Evolutionary conservation across 53 echinoderm and acorn worm genomes (phyloP).

Genomic region (Hippasteria phrygiana): DNA sequence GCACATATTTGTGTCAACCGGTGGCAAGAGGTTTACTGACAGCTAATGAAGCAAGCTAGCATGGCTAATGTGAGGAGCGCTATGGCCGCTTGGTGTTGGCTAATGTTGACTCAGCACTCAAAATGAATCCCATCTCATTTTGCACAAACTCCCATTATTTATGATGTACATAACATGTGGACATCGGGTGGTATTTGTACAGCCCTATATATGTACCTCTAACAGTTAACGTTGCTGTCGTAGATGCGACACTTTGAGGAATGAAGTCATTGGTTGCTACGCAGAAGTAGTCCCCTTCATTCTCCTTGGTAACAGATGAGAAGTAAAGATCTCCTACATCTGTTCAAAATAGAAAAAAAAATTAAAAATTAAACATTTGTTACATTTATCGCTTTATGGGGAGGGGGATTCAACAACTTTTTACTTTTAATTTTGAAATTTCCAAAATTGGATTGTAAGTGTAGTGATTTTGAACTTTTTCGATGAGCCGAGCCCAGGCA

Average conservation of each 20-base stretch:
- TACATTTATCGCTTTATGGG: neutral
- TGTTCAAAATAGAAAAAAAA: conserved; percentile 33
- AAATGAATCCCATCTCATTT: no score
- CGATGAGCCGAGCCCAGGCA: no score
- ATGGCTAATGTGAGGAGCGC: no score
- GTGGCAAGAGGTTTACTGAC: no score
- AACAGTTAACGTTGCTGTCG: conserved; percentile 76
- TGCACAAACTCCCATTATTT: neutral
- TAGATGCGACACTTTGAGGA: conserved; percentile 80
- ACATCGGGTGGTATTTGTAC: neutral
- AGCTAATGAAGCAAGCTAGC: no score
- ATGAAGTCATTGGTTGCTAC: conserved; percentile 91
- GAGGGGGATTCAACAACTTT: neutral
- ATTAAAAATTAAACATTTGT: conserved; percentile 3
- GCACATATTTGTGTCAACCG: no score
- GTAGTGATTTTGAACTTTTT: no score
- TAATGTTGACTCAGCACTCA: no score
- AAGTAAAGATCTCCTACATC: conserved; percentile 90
- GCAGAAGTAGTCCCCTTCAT: conserved; percentile 91
- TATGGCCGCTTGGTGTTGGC: no score
- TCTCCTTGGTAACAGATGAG: conserved; percentile 73
- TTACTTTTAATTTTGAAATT: neutral
- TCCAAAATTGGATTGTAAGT: neutral
- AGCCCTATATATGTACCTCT: conserved; percentile 69
- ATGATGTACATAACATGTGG: neutral